Conservation (phyloP, 1,140 invertebrate genomes). For the Lepidostoma basale region DNA sequence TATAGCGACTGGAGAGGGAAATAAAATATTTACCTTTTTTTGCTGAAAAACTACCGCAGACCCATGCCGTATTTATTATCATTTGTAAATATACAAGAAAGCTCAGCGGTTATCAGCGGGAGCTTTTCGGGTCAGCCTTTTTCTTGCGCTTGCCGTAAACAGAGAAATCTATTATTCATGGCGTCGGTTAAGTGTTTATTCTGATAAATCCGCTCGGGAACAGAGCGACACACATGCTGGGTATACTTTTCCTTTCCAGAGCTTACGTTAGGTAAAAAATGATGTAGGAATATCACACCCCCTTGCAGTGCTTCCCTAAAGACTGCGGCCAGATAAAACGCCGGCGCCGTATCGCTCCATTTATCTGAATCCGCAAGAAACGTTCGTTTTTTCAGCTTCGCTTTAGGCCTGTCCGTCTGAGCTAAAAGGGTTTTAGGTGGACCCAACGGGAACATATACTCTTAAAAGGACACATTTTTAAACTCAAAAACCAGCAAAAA, state of each 20-base stretch:
- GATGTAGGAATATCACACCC: slow-evolving; percentile 3
- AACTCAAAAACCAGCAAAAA: no score
- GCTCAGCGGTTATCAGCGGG: not conserved
- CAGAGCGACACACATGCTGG: not conserved
- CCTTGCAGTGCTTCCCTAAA: not conserved
- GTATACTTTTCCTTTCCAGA: not conserved
- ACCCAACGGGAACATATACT: no score
- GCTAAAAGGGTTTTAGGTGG: not conserved
- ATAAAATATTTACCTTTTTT: no score
- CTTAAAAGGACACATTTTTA: no score
- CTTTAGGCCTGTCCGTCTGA: not conserved
- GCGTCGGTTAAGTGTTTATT: slow-evolving; percentile 7
- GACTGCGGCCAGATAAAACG: not conserved
- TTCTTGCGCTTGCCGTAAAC: not conserved
- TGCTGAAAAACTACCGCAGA: no score
- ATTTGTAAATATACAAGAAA: not conserved
- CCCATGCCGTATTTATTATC: no score
- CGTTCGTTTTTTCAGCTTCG: slow-evolving; percentile 1
- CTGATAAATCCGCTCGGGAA: slow-evolving; percentile 7
- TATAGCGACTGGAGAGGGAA: no score
- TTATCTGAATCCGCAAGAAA: not conserved
- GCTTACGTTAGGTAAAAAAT: not conserved
- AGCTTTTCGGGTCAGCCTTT: not conserved
- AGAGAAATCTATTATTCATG: not conserved
- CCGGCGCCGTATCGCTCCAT: not conserved